Conservation (phyloP, 2,113 vertebrate genomes). For the Choloepus hoffmanni region DNA sequence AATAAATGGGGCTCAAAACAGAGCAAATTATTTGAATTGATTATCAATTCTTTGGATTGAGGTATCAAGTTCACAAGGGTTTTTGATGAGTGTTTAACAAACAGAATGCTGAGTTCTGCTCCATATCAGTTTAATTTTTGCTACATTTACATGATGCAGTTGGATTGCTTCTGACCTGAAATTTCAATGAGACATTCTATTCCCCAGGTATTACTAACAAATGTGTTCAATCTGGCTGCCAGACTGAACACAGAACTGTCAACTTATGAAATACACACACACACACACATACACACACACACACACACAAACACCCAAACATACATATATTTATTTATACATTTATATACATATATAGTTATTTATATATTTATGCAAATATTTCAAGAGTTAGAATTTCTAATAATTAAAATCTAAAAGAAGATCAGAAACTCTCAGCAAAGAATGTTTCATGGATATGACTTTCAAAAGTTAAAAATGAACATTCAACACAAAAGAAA, state of each 20-base stretch:
- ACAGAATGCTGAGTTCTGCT: not conserved
- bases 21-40: not conserved
- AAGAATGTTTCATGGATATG: not conserved
- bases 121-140: not conserved
- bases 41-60: not conserved
- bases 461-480: not conserved
- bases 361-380: not conserved
- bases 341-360: not conserved
- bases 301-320: too few species aligned
- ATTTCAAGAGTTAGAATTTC: not conserved
- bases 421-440: not conserved
- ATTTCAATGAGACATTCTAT: conserved; percentile 21
- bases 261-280: not conserved
- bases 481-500: conserved; percentile 11
- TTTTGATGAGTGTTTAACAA: conserved; percentile 38
- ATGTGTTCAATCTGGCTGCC: not conserved
- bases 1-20: conserved; percentile 34
- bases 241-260: not conserved
- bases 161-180: conserved; percentile 1
- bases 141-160: not conserved
- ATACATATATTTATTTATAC: not conserved
- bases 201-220: not conserved
- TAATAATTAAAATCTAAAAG: conserved; percentile 35
- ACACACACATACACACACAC: too few species aligned
- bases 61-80: not conserved